phyloP scores from a whole-genome alignment of 2,888 invertebrate genomes.

The Acronicta aceris region DNA sequence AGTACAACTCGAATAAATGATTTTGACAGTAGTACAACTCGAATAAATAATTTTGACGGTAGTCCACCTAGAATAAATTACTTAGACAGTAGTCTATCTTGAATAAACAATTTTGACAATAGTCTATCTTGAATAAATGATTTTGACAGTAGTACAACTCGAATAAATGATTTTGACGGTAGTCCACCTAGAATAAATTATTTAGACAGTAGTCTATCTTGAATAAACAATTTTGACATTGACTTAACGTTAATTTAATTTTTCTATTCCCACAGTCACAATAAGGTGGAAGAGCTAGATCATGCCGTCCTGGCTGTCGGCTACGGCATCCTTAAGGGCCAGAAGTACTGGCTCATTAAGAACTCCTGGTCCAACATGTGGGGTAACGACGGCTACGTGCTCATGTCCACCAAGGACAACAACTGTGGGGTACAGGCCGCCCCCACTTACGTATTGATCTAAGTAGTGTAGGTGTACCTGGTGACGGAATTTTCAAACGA shows the following conservation, averaged over 20 bases:
- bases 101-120: too few species aligned
- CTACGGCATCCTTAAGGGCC: slow-evolving; percentile 94
- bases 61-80: too few species aligned
- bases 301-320: slow-evolving; percentile 98
- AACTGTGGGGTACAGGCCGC: slow-evolving; percentile 97
- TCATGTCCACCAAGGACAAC: slow-evolving; percentile 96
- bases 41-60: too few species aligned
- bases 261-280: slow-evolving; percentile 88
- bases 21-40: too few species aligned
- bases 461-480: slow-evolving; percentile 46
- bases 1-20: too few species aligned
- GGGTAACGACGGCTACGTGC: slow-evolving; percentile 98
- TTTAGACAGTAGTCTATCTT: too few species aligned
- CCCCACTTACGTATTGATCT: slow-evolving; percentile 95
- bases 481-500: slow-evolving; percentile 5
- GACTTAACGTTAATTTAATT: neutral
- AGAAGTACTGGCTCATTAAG: slow-evolving; percentile 97
- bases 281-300: slow-evolving; percentile 93
- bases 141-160: too few species aligned
- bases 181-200: too few species aligned
- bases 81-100: too few species aligned
- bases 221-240: too few species aligned
- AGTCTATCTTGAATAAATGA: too few species aligned
- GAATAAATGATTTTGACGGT: too few species aligned
- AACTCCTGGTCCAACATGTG: slow-evolving; percentile 99